These are phyloP conservation scores for Sardinella longiceps DNA, from an alignment of 2,797 vertebrate species.

Conservation along the genomic window DNA sequence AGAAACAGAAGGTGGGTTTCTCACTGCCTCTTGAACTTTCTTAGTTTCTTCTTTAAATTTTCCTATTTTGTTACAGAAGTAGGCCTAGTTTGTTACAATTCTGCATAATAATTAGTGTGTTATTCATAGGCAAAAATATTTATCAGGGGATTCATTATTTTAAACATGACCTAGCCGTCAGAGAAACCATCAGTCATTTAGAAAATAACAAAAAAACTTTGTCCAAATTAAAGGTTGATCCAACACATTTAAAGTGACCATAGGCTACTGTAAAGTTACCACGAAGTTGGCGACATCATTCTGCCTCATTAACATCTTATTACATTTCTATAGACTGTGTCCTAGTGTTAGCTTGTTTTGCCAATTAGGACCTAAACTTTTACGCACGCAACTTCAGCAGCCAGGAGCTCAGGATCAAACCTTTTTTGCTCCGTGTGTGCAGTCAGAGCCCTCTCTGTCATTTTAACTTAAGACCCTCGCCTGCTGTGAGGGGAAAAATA, in stretches of 20 bases:
- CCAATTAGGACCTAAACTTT: not conserved
- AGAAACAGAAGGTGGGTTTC: constrained; percentile 55
- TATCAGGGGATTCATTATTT: not conserved
- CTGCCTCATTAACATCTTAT: too few species aligned
- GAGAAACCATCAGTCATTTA: too few species aligned
- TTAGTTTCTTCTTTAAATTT: not conserved
- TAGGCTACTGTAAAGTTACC: too few species aligned
- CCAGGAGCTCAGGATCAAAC: not conserved
- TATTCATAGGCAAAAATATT: not conserved
- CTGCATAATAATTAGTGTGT: not conserved
- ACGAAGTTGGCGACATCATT: too few species aligned
- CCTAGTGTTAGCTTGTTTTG: too few species aligned
- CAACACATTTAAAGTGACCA: too few species aligned
- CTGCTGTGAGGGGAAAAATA: not conserved
- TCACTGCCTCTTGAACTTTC: not conserved
- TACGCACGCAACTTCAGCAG: not conserved
- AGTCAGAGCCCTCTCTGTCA: constrained; percentile 9
- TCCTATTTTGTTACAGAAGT: too few species aligned
- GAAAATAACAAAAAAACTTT: too few species aligned
- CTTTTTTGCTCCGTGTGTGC: not conserved
- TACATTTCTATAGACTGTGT: too few species aligned
- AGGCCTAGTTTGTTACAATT: not conserved
- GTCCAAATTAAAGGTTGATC: too few species aligned
- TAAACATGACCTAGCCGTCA: too few species aligned
- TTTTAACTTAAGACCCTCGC: constrained; percentile 14